These are phyloP conservation scores for Dryoscopus gambensis DNA, from an alignment of 2,113 vertebrate species.

Conservation along the genomic window DNA sequence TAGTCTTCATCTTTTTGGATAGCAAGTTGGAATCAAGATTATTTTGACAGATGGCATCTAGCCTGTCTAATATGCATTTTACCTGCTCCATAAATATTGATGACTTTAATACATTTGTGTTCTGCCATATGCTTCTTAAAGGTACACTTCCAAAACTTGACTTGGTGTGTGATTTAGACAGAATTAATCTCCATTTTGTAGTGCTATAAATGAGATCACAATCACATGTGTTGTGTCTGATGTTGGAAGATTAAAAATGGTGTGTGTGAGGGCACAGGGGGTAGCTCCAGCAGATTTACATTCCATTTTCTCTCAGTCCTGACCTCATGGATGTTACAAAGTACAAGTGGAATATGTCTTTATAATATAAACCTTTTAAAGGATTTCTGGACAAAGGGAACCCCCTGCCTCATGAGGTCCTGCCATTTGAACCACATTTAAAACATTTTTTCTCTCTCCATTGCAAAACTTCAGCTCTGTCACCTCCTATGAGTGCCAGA, in stretches of 20 bases:
- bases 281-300: not conserved
- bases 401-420: not conserved
- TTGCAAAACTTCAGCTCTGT: not conserved
- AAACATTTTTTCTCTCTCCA: not conserved
- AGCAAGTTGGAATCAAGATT: conserved; percentile 35
- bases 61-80: conserved; percentile 53
- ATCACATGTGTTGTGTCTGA: not conserved
- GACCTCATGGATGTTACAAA: not conserved
- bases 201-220: not conserved
- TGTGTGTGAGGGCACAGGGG: not conserved
- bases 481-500: not conserved
- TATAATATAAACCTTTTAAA: not conserved
- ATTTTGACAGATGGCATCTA: conserved; percentile 63
- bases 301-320: not conserved
- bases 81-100: conserved; percentile 68
- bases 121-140: conserved; percentile 56
- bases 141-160: conserved; percentile 41
- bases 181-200: conserved; percentile 57
- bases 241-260: not conserved
- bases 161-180: not conserved
- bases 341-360: not conserved
- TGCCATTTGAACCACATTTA: not conserved
- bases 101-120: conserved; percentile 51
- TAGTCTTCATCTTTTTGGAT: conserved; percentile 37
- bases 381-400: not conserved